Percentiles rank a stretch among this genome's conserved stretches.
phyloP scores from a whole-genome alignment of 2,888 invertebrate genomes.

The Eristalis pertinax region DNA sequence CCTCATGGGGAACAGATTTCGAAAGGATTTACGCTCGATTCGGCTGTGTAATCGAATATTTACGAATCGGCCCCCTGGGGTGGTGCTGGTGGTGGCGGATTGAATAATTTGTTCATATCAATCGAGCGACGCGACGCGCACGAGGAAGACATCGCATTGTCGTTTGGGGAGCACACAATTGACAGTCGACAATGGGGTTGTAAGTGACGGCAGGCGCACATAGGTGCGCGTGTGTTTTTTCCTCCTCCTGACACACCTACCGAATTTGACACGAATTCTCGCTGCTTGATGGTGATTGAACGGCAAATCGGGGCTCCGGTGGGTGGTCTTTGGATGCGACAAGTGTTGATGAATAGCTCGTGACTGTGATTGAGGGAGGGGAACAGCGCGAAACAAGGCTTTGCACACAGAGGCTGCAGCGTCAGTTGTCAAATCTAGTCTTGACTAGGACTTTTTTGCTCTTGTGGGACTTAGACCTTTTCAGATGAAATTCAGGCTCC shows the following conservation, averaged over 20 bases:
- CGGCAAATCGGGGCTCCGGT: conserved; percentile 8
- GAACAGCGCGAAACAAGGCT: too few relatives aligned
- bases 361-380: background rate
- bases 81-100: conserved; percentile 23
- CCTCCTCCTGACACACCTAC: conserved; percentile 26
- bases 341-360: background rate
- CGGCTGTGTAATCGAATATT: conserved; percentile 64
- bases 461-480: too few relatives aligned
- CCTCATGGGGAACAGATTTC: conserved; percentile 7
- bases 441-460: too few relatives aligned
- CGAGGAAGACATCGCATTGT: conserved; percentile 2
- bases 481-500: too few relatives aligned
- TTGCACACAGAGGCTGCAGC: too few relatives aligned
- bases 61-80: conserved; percentile 43
- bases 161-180: background rate
- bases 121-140: conserved; percentile 57
- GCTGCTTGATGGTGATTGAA: conserved; percentile 46
- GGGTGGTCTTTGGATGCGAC: background rate
- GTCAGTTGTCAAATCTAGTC: too few relatives aligned
- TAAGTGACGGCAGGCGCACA: background rate
- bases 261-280: conserved; percentile 36
- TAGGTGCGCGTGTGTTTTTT: background rate
- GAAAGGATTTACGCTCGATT: conserved; percentile 51
- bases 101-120: conserved; percentile 69
- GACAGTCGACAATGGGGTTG: conserved; percentile 2